Evolutionary conservation across 2,797 vertebrate species (phyloP).

Genomic region (Alauda arvensis): DNA sequence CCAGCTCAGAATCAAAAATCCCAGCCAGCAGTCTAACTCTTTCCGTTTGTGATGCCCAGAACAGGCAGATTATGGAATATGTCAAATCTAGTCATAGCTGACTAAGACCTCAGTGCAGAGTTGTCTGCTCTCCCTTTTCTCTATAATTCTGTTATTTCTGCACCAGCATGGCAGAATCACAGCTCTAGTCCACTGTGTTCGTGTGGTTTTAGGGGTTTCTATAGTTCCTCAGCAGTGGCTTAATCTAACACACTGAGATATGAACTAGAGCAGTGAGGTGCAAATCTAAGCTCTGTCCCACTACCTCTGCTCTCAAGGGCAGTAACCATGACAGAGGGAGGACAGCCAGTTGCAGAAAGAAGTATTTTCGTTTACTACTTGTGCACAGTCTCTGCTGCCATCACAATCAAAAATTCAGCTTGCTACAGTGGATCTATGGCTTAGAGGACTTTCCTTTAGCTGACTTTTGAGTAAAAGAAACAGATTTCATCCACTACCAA

Average conservation of each 20-base stretch:
- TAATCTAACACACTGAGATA: background rate
- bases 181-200: background rate
- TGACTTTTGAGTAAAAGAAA: background rate
- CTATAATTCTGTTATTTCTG: background rate
- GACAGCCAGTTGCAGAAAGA: background rate
- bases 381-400: background rate
- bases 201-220: background rate
- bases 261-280: background rate
- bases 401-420: background rate
- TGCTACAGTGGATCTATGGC: background rate
- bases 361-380: background rate
- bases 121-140: background rate
- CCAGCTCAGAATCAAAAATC: background rate
- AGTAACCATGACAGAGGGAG: background rate
- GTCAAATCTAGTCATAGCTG: background rate
- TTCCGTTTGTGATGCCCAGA: slow-evolving; percentile 11
- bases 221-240: background rate
- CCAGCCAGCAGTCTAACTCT: slow-evolving; percentile 15
- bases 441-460: background rate
- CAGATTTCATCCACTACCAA: background rate
- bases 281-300: background rate
- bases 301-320: background rate
- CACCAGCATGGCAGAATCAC: background rate
- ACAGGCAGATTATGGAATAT: background rate
- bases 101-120: background rate